Evolutionary conservation across 2,888 invertebrate species (phyloP), one percentile per base, ranked within the genome.

Genomic region (Geophilus truncorum): DNA sequence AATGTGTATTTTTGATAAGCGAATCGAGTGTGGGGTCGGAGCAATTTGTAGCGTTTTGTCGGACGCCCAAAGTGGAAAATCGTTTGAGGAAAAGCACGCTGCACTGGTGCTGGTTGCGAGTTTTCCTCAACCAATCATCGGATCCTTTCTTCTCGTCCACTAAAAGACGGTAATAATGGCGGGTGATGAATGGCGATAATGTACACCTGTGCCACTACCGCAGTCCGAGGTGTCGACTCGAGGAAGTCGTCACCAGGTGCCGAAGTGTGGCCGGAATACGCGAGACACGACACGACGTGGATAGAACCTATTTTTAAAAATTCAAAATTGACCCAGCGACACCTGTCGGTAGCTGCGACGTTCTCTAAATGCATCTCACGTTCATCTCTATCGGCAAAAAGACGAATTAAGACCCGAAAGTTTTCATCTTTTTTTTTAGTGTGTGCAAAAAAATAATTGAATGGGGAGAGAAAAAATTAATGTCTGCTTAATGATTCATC

Each of bases 51-150:
- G 21, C 57, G 57, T 62, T 62, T 62, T 62, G 57, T 62, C 57
- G 57, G 57, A 62, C 57, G 57, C n/a, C 57, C 23, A 62, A 62
- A 62, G 57, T 62, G 57, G 57, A 62, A 62, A 62, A 62, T 62
- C 21, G 57, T 0, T 21, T 62, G 18, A 62, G 57, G 57, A 62
- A 62, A 62, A 62, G 23, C 57, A 62, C 57, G 57, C 21, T 62
- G 57, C 57, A 62, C n/a, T 62, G 57, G 57, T 62, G 57, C 23
- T 62, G 57, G 40, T n/a, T 9, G 18, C 5, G 21, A 62, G 10
- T 23, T 62, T 62, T 62, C 57, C 57, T 62, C 57, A 62, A 62
- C 57, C 57, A 62, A 62, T 62, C 57, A 62, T 62, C 57, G 23
- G 57, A 62, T 62, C 23, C 57, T 40, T 40, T 40, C 15, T 40